Base-by-base conservation (phyloP, 1,140 invertebrate genomes). In the Gonatopus flavifemur region DNA sequence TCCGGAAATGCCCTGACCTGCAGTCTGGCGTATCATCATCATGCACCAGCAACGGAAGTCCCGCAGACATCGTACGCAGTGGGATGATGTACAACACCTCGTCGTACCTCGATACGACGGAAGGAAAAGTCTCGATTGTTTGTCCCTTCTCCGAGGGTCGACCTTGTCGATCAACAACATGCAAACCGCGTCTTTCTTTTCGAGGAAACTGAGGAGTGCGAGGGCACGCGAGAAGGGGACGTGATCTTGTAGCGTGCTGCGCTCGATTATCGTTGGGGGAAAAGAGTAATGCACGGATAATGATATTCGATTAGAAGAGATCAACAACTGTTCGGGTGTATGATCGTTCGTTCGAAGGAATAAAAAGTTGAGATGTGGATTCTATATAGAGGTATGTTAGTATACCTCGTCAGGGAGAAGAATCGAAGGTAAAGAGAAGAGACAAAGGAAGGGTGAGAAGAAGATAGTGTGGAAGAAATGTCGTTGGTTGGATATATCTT, bases 401-500 rank as follows among this genome's bases (percentile, higher is more conserved):
- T n/a, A n/a, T n/a, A n/a, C n/a, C n/a, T n/a, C n/a, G n/a, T n/a
- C 9, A 16, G 28, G 40, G 25, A 42, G 25, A 5, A 19, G 25
- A 62, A 24, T 15, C 19, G 44, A 13, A 35, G n/a, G 16, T 35
- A 35, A 16, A 25, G 21, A 2, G 15, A 1, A 25, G 6, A 13
- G 13, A 22, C 21, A 31, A 35, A 44, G 51, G 42, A 52, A 53
- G 41, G 45, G 38, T 25, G 36, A 15, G 45, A 35, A 28, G 30
- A 24, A 18, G 42, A 30, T 19, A 43, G 16, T 39, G 22, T 42
- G 13, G 46, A 39, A 12, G 32, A 44, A 44, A 21, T 24, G 35
- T 58, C 66, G 66, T 70, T 70, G 62, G 67, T 70, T 70, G 67
- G 68, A 70, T 70, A 68, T 70, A 70, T n/a, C n/a, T n/a, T n/a